Evolutionary conservation across 2,888 invertebrate species (phyloP), one percentile per base, ranked within the genome.

Genomic region (Parasteatoda lunata): DNA sequence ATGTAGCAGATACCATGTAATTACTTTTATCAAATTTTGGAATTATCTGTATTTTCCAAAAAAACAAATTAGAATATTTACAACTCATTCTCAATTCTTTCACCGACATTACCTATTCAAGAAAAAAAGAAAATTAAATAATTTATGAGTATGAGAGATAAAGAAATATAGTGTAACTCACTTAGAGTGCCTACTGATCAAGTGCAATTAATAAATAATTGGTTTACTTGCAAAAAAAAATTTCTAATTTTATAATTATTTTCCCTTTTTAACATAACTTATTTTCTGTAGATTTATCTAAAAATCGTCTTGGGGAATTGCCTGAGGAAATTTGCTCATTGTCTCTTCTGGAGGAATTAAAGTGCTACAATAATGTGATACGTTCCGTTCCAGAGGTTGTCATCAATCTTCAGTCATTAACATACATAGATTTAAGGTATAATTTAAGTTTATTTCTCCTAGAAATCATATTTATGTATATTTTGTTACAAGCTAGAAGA

Each of bases 331-430:
- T 98, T 89, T 97, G 97, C 89, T 94, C 95, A 89, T 97, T 96
- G 92, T 94, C 95, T 90, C 97, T 96, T 92, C 94, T 98, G 92
- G 98, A 98, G 93, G 95, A 95, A 91, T 93, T 98, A 90, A 94
- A 96, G 90, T 94, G 97, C 90, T 97, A 97, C 92, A 97, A 97
- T 93, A 98, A 98, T 93, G 94, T 96, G 90, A 96, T 98, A 91
- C 95, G 96, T 91, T 94, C 94, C 91, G 95, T 98, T 91, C 97
- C 98, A 82, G 96, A 97, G 91, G 94, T 95, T 54, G 94, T 98
- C 88, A 94, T 94, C 88, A 94, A 94, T 92, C 94, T 98, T 83
- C 96, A 97, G 91, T 96, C 96, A 89, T 94, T 98, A 84, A 96
- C 95, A 90, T 96, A 96, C 93, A 94, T 98, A 92, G 97, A 98